phyloP scores from a whole-genome alignment of 2,797 vertebrate genomes.

The Chloroceryle inda region DNA sequence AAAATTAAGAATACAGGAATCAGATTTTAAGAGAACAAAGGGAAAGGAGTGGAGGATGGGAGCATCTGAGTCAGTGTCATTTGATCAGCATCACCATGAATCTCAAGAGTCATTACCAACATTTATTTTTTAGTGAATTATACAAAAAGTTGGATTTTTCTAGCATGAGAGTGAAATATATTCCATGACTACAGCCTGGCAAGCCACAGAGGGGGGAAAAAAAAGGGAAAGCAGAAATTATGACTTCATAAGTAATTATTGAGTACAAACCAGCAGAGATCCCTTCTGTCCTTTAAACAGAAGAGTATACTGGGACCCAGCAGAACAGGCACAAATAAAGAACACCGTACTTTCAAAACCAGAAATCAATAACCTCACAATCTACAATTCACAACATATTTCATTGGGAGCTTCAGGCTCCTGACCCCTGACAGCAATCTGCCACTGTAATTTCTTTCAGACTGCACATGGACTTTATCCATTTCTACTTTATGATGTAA shows the following conservation, averaged over 20 bases:
- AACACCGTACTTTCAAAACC: background rate
- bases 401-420: background rate
- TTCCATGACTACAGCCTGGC: background rate
- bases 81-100: background rate
- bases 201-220: background rate
- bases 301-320: background rate
- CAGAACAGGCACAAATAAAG: background rate
- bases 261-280: background rate
- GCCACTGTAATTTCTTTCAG: background rate
- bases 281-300: background rate
- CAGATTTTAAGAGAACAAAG: constrained; percentile 34
- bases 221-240: background rate
- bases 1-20: background rate
- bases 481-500: background rate
- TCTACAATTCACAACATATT: background rate
- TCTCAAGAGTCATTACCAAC: background rate
- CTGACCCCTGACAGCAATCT: background rate
- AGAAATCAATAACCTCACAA: background rate
- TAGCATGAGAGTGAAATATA: background rate
- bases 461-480: background rate
- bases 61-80: constrained; percentile 6
- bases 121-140: background rate
- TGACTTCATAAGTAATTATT: background rate
- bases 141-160: background rate
- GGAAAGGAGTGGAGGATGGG: background rate